Percentiles rank a stretch among this genome's conserved stretches.
phyloP scores from a whole-genome alignment of 2,113 vertebrate genomes.

The Spea multiplicata region DNA sequence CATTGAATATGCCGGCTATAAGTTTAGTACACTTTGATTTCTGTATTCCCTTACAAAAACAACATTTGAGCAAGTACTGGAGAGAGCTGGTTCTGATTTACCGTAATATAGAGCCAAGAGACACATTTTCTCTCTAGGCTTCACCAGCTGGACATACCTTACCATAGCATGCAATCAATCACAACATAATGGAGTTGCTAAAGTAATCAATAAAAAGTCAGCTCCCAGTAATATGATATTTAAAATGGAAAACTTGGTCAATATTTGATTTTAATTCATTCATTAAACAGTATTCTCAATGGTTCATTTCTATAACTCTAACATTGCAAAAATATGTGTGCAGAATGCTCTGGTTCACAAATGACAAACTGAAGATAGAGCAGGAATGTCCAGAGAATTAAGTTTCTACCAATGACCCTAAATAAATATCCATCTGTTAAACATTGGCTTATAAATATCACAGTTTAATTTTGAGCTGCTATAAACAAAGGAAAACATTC shows the following conservation, averaged over 20 bases:
- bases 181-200: not conserved
- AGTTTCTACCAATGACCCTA: no score
- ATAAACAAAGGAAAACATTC: no score
- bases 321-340: no score
- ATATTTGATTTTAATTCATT: not conserved
- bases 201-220: not conserved
- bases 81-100: not conserved
- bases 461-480: no score
- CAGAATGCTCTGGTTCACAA: no score
- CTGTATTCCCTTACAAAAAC: no score
- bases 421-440: no score
- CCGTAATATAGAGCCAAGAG: not conserved
- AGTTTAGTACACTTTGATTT: no score
- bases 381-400: no score
- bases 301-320: not conserved
- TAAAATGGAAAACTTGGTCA: not conserved
- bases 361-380: no score
- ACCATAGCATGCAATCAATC: not conserved
- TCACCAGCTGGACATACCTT: not conserved
- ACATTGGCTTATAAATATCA: no score
- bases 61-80: not conserved
- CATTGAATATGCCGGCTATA: no score
- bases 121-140: not conserved
- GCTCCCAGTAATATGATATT: not conserved
- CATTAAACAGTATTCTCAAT: not conserved